Percentiles rank a stretch among this genome's conserved stretches.
Evolutionary conservation across 2,113 vertebrate genomes (phyloP).

Genomic region (Gymnorhina tibicen): DNA sequence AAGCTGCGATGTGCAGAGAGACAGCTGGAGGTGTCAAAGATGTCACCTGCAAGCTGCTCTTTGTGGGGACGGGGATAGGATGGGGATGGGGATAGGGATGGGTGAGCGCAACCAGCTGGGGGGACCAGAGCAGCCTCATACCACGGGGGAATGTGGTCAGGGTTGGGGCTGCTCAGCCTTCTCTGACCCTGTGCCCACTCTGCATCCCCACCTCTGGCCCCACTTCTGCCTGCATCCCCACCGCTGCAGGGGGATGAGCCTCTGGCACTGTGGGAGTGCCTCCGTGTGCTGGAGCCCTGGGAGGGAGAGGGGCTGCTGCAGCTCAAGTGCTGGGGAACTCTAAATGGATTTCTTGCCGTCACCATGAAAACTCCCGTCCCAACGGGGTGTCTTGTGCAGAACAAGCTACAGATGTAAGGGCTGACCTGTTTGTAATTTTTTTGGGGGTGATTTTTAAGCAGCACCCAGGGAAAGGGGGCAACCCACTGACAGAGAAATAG

Average conservation of each 20-base stretch:
- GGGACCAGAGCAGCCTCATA: background rate
- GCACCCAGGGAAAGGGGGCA: background rate
- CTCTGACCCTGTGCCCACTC: background rate
- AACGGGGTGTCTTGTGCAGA: background rate
- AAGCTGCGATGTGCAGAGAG: background rate
- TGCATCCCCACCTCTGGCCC: background rate
- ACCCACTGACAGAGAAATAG: background rate
- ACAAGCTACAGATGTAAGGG: background rate
- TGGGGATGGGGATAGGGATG: background rate
- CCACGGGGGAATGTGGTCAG: background rate
- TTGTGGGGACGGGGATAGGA: background rate
- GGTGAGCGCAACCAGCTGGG: background rate
- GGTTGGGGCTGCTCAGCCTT: background rate
- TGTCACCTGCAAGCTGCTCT: constrained; percentile 24
- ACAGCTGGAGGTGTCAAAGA: constrained; percentile 3
- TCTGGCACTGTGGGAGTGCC: background rate
- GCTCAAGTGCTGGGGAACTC: background rate
- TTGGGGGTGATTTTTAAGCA: background rate
- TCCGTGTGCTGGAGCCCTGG: background rate
- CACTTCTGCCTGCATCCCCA: background rate
- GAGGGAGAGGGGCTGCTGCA: background rate
- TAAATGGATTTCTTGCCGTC: background rate
- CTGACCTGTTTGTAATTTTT: background rate
- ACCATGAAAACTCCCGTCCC: background rate
- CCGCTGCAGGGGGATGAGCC: background rate